phyloP scores from a whole-genome alignment of 2,888 invertebrate species.

The Xanthorhoe spadicearia region DNA sequence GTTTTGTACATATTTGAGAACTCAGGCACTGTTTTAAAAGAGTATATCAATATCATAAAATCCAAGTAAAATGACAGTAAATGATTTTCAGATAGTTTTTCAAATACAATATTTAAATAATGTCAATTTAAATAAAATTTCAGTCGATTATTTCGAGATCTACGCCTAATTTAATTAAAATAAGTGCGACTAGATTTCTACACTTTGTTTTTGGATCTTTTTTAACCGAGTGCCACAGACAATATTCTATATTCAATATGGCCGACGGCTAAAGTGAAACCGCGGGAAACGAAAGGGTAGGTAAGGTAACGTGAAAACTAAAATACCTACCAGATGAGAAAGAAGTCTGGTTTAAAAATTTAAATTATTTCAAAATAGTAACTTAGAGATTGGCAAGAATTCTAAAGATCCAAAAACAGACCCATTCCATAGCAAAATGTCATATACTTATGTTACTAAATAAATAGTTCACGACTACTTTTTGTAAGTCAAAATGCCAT shows the following conservation, averaged over 20 bases:
- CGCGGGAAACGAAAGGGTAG: too few relatives aligned
- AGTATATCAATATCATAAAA: too few relatives aligned
- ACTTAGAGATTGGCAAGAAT: conserved; percentile 5
- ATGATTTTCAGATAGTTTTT: background rate
- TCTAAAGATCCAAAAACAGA: conserved; percentile 30
- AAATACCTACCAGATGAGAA: too few relatives aligned
- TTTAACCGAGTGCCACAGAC: background rate
- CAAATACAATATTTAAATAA: background rate
- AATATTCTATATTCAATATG: background rate
- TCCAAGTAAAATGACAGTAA: background rate
- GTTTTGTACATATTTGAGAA: too few relatives aligned
- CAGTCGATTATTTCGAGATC: conserved; percentile 17
- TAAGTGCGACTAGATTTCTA: conserved; percentile 45
- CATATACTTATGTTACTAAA: conserved; percentile 18
- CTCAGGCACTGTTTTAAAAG: too few relatives aligned
- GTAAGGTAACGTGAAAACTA: too few relatives aligned
- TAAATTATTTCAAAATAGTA: too few relatives aligned
- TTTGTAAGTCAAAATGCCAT: conserved; percentile 22
- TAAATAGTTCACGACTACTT: conserved; percentile 15
- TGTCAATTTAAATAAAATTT: conserved; percentile 1
- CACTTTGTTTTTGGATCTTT: conserved; percentile 18
- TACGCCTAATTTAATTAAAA: conserved; percentile 21
- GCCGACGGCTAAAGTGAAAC: too few relatives aligned
- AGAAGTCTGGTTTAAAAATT: too few relatives aligned
- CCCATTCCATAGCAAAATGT: conserved; percentile 59